Conservation (phyloP, 2,888 invertebrate species). For the Dolomedes plantarius region DNA sequence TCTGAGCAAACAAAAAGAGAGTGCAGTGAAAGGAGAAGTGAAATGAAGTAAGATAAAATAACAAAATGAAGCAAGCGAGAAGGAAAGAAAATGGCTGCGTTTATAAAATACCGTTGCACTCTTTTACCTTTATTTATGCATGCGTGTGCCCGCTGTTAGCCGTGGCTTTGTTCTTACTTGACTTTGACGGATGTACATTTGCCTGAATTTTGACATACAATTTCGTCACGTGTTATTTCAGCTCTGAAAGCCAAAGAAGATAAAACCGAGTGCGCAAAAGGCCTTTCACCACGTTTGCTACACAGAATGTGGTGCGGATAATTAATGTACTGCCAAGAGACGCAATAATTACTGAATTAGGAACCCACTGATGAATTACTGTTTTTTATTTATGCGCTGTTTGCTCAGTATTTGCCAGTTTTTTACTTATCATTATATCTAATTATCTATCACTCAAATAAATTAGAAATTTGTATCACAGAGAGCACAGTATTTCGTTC, state of each 20-base stretch:
- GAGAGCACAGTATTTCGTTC: too few species aligned
- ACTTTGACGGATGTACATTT: constrained; percentile 34
- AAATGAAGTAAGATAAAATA: constrained; percentile 22
- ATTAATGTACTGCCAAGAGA: too few species aligned
- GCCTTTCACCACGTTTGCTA: too few species aligned
- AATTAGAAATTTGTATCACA: too few species aligned
- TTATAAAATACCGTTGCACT: constrained; percentile 40
- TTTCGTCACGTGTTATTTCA: constrained; percentile 46
- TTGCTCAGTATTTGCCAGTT: too few species aligned
- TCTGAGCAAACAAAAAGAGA: constrained; percentile 45
- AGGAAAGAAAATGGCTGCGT: constrained; percentile 24
- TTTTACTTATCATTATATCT: too few species aligned
- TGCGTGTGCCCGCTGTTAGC: constrained; percentile 29
- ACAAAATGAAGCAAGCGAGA: neutral
- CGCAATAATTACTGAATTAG: too few species aligned
- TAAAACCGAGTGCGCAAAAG: neutral
- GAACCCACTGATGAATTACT: too few species aligned
- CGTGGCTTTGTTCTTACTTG: constrained; percentile 46
- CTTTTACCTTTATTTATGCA: constrained; percentile 43
- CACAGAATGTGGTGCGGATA: too few species aligned
- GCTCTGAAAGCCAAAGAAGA: neutral
- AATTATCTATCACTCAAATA: too few species aligned
- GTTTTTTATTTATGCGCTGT: too few species aligned
- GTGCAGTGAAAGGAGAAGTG: constrained; percentile 24
- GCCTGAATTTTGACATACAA: constrained; percentile 27